Base-by-base conservation (phyloP, 2,797 vertebrate species). In the Ibycter americanus region DNA sequence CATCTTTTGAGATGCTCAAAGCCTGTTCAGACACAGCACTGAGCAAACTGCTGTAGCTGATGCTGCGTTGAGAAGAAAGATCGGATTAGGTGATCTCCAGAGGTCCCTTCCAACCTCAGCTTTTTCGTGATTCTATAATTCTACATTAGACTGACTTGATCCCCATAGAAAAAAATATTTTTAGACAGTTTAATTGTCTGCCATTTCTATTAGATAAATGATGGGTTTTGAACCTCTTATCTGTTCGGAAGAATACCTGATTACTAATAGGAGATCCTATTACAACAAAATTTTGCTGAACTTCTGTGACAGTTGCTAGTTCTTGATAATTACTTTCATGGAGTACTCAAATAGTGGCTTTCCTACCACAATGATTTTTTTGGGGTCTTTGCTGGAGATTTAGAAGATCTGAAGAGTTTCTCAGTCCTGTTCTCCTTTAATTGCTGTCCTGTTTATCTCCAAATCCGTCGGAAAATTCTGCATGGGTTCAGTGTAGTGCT, bases 351-450 rank as follows among this genome's bases (percentile, higher is more conserved):
- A 29, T 31, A 32, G 32, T 29, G 10, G 9, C 26, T 73, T 72
- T 93, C 27, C 54, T 47, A 31, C 40, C 40, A 56, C 68, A 76
- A 84, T 83, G 0, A 0, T 0, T n/a, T 73, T 38, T 12, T 19
- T 3, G 3, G 26, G 1, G 12, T 27, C 19, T 71, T 11, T 0
- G 0, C 49, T 25, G 34, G 40, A 26, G n/a, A 46, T 34, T 19
- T 62, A 10, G n/a, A 73, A 32, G 31, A 20, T 51, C 21, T 20
- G 44, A 44, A 66, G 46, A n/a, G 21, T 56, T 78, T 62, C 77
- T 81, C 31, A 10, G 0, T 52, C 66, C 44, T 65, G 2, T 52
- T 58, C 42, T 81, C 26, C 52, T 81, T 73, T 36, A 21, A 12
- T 40, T 36, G 8, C 2, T 47, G 68, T 40, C 17, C 26, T 59